Evolutionary conservation across 1,140 invertebrate genomes (phyloP).

Genomic region (Goniozus legneri): DNA sequence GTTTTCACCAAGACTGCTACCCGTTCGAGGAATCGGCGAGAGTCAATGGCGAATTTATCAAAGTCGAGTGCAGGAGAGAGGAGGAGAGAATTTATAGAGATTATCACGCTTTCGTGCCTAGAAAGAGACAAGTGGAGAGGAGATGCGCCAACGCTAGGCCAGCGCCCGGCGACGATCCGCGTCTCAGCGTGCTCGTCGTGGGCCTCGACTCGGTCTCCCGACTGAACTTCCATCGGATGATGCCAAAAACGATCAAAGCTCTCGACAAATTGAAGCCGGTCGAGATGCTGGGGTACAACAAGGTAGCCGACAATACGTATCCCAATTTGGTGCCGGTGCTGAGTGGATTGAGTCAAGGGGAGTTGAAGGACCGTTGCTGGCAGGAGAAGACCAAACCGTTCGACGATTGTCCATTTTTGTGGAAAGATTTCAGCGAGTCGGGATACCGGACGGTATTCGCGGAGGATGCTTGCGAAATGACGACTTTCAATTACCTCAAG

Average conservation of each 20-base stretch:
- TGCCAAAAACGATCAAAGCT: constrained; percentile 67
- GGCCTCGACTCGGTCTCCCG: constrained; percentile 84
- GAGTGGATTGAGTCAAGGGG: constrained; percentile 61
- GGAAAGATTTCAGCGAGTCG: constrained; percentile 54
- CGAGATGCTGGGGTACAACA: constrained; percentile 76
- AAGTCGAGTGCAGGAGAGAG: constrained; percentile 58
- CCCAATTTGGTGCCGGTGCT: constrained; percentile 75
- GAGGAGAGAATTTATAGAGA: constrained; percentile 60
- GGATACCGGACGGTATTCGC: constrained; percentile 58
- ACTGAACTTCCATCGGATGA: constrained; percentile 78
- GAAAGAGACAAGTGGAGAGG: constrained; percentile 44
- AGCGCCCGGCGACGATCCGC: constrained; percentile 19
- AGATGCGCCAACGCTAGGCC: constrained; percentile 22
- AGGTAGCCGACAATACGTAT: constrained; percentile 81
- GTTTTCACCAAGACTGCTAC: constrained; percentile 47
- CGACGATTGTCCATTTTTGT: constrained; percentile 60
- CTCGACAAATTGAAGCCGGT: constrained; percentile 62
- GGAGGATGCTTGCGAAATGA: constrained; percentile 59
- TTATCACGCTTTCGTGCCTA: constrained; percentile 65
- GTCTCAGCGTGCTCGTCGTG: constrained; percentile 70
- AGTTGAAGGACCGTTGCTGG: constrained; percentile 63
- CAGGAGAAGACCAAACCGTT: constrained; percentile 50
- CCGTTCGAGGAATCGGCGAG: constrained; percentile 45
- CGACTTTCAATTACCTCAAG: constrained; percentile 59
- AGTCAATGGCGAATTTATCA: constrained; percentile 61